Evolutionary conservation across 2,888 invertebrate genomes (phyloP), one percentile per base, ranked within the genome.

Genomic region (Apodemia hepburni): DNA sequence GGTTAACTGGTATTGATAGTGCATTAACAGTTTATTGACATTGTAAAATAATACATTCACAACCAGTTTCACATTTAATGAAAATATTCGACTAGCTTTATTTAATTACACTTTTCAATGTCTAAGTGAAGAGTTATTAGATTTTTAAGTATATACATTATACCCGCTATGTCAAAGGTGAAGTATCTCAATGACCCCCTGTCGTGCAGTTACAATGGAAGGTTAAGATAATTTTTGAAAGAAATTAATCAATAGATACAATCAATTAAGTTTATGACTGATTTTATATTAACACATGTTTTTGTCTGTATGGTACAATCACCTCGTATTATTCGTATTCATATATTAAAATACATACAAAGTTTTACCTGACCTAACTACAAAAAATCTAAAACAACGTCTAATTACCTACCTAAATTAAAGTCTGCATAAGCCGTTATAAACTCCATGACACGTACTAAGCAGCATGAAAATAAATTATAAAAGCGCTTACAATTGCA

Each of bases 11-110:
- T 51, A 51, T 27, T 27, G 51, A 51, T 51, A 51, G 51, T 51
- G 22, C 51, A 51, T 51, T 58, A 62, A 59, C 33, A 63, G 63
- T 66, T 65, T 65, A 62, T 59, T 66, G 65, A 68, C 65, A 62
- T 60, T 61, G 61, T 60, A 51, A 51, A 51, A 51, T 51, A 51
- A 51, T 51, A 51, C 51, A 51, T 51, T 51, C 51, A 51, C 51
- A 51, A 51, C 51, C 51, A 51, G 51, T 51, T 51, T 51, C 2
- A 27, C 6, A 11, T 51, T 22, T 51, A 22, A 51, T 12, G 22
- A 51, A 22, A 22, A 51, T 51, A 51, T 18, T 51, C 11, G 12
- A 51, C 22, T 27, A 51, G 6, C 51, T 54, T 54, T 54, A 11
- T 27, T 54, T 54, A 54, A 54, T 54, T 54, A 54, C 22, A 54